A percentile compares a stretch with the other conserved stretches of the same genome.
These are phyloP conservation scores for Ptilodon capucinus DNA, from an alignment of 2,888 invertebrate genomes.

Conservation along the genomic window DNA sequence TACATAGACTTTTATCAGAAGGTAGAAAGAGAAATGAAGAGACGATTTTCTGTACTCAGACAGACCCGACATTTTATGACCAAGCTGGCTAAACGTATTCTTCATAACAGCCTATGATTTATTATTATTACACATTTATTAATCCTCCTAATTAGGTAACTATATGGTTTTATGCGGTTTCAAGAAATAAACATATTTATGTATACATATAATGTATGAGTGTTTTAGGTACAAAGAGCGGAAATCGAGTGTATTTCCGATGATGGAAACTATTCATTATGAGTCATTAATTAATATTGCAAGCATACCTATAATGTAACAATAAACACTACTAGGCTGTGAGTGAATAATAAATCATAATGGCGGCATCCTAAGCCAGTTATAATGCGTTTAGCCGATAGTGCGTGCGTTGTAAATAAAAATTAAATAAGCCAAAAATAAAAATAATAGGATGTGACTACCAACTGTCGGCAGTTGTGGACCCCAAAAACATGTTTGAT, in stretches of 20 bases:
- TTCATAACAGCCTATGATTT: slow-evolving; percentile 44
- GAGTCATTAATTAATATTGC: background rate
- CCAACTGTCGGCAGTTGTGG: slow-evolving; percentile 10
- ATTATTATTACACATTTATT: background rate
- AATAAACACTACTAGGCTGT: slow-evolving; percentile 41
- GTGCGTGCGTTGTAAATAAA: slow-evolving; percentile 64
- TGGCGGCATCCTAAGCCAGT: slow-evolving; percentile 16
- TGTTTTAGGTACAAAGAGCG: background rate
- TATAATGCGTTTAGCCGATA: slow-evolving; percentile 60
- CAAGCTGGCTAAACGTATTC: slow-evolving; percentile 67
- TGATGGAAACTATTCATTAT: background rate
- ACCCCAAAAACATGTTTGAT: background rate
- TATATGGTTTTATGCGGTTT: background rate
- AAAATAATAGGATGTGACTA: slow-evolving; percentile 24
- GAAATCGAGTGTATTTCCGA: background rate
- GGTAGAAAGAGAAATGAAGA: background rate
- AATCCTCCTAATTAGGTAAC: background rate
- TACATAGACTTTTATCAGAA: background rate
- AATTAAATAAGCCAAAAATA: slow-evolving; percentile 40
- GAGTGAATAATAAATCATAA: slow-evolving; percentile 15
- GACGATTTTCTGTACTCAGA: slow-evolving; percentile 22
- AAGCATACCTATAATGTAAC: slow-evolving; percentile 10
- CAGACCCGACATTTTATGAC: slow-evolving; percentile 68
- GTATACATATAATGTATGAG: background rate
- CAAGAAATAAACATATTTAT: background rate